Base-by-base conservation (phyloP, 64 coral and sea anemone species). In the Cladopsammia gracilis region DNA sequence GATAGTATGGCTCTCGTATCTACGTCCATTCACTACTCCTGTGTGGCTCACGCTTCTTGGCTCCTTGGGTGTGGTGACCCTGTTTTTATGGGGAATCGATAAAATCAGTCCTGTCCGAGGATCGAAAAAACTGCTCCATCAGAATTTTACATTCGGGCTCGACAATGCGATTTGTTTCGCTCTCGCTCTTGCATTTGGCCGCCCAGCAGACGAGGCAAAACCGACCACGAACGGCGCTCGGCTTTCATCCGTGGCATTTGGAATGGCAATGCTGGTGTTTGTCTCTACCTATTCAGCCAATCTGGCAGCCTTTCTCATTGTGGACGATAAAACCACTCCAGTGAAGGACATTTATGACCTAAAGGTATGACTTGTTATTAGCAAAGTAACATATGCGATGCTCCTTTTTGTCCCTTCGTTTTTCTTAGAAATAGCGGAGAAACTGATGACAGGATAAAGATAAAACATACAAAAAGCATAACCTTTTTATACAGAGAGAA, bases 271-370 rank as follows among this genome's bases (percentile, higher is more conserved):
- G 96, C 18, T 97, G 49, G 90, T 97, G 59, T 91, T 97, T 34
- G 93, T 97, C 11, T 97, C 96, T 11, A 94, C 86, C 1, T 97
- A 97, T 74, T 97, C 96, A 51, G 96, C 96, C 5, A 97, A 94
- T 57, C 77, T 97, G 46, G 96, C 96, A 19, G 96, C 96, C 1
- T 97, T 97, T 76, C 83, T 97, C 10, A 97, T 97, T 18, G 83
- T 97, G 16, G 92, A 97, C 75, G 96, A 97, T 73, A 97, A 94
- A 70, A 91, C 85, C 23, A 91, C 88, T 16, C 83, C 93, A 65
- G 96, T 94, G 4, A 82, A 94, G 19, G 94, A 85, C 46, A 97
- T 97, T 59, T 97, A 97, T 48, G 96, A 97, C 73, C 48, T 87
- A 25, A 97, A 97, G 92, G 96, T 97, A 91, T 34, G 34, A 34